Base-by-base conservation (phyloP, 2,113 vertebrate genomes). In the Donacobius atricapilla region DNA sequence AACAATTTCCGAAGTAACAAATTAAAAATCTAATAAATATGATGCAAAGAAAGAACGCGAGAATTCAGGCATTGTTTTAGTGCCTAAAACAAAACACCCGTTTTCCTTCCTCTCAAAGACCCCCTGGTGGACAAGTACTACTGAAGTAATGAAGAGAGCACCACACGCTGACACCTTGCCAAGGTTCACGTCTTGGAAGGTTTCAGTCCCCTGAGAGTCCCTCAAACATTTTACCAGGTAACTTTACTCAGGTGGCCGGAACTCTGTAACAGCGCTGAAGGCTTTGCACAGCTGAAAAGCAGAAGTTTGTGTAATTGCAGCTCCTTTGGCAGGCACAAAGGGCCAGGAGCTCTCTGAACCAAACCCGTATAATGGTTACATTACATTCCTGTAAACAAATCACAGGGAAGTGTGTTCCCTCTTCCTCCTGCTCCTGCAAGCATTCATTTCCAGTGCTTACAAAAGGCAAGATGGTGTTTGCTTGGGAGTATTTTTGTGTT, bases 11-110 rank as follows among this genome's bases (percentile, higher is more conserved):
- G 86, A 95, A 89, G 27, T 15, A 95, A 86, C 58, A 92, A 96
- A 92, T 91, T 75, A 97, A 96, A 96, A 96, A 88, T 57, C 77
- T 92, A 96, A 95, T 97, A 96, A 96, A 87, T 85, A 75, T 9
- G 40, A 88, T 93, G 65, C 40, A 89, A 87, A 94, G 81, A 39
- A 85, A 85, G 47, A 87, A 89, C 9, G 40, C 20, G 63, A 63
- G 37, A 90, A 94, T 87, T 76, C 33, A 24, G 5, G 13, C 16
- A 1, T 9, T 22, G 50, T 87, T 89, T 92, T 42, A 72, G 80
- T 58, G 33, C 53, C 31, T 58, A 61, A 95, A 95, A 73, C 35
- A 92, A 91, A 87, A 48, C 12, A 28, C 27, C 78, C 33, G 11
- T 81, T 97, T 53, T 57, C 11, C 75, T 95, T 92, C 37, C 63